These are phyloP conservation scores for Phalanger gymnotis DNA, from an alignment of 2,797 vertebrate species.

Conservation along the genomic window DNA sequence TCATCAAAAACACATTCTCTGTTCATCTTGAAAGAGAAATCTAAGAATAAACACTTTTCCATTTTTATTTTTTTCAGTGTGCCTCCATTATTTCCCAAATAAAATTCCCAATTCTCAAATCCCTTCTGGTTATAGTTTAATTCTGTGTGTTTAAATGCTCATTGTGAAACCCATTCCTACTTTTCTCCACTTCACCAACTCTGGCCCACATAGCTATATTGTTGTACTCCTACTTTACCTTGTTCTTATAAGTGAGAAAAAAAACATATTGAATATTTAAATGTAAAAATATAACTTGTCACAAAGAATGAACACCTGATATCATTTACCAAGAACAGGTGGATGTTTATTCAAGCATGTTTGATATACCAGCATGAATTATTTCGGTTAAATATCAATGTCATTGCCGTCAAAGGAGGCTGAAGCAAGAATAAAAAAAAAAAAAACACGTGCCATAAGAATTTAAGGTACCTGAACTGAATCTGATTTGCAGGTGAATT, in stretches of 20 bases:
- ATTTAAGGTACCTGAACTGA: slow-evolving; percentile 34
- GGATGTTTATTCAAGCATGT: slow-evolving; percentile 45
- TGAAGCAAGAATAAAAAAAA: slow-evolving; percentile 46
- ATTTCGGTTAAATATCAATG: slow-evolving; percentile 59
- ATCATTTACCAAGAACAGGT: slow-evolving; percentile 30
- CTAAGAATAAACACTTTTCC: neutral
- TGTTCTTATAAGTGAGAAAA: neutral
- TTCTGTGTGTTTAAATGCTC: neutral
- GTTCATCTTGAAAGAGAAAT: neutral
- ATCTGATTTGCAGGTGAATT: slow-evolving; percentile 46
- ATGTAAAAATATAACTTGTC: slow-evolving; percentile 57
- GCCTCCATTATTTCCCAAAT: slow-evolving; percentile 6
- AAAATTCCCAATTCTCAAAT: neutral
- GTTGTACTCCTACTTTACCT: neutral
- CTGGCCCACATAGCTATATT: neutral
- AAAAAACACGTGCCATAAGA: neutral
- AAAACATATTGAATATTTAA: slow-evolving; percentile 17
- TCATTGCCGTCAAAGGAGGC: slow-evolving; percentile 36
- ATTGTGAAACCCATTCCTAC: neutral
- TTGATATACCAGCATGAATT: slow-evolving; percentile 58
- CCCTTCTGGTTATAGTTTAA: neutral
- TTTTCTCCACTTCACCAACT: neutral
- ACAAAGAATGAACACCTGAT: slow-evolving; percentile 42
- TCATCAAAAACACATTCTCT: neutral
- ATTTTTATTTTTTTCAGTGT: slow-evolving; percentile 4